Evolutionary conservation across 1,140 invertebrate species (phyloP).

Genomic region (Callitettix versicolor): DNA sequence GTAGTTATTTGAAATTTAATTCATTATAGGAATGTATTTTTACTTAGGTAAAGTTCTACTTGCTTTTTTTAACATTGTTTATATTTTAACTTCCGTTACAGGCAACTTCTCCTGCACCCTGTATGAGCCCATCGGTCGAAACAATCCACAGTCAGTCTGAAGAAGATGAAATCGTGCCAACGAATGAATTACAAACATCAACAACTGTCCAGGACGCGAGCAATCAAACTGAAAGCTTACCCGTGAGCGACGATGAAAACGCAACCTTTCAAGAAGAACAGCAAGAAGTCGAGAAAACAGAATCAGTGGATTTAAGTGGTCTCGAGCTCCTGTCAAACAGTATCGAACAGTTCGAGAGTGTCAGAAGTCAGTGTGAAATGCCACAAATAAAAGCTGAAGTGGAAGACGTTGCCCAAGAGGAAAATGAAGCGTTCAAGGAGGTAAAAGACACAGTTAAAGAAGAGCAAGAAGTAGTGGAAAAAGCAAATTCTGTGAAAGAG

Average conservation of each 20-base stretch:
- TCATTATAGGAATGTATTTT: too few species aligned
- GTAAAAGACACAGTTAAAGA: slow-evolving; percentile 6
- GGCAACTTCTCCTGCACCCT: slow-evolving; percentile 43
- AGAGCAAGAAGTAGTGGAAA: slow-evolving; percentile 4
- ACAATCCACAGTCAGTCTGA: slow-evolving; percentile 1
- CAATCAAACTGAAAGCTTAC: slow-evolving; percentile 15
- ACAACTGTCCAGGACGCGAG: slow-evolving; percentile 5
- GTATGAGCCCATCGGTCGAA: slow-evolving; percentile 40
- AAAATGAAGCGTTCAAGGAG: neutral
- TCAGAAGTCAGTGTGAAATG: slow-evolving; percentile 42
- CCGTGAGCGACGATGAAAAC: slow-evolving; percentile 1
- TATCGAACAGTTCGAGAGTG: slow-evolving; percentile 55
- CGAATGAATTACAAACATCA: neutral
- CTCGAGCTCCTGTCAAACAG: slow-evolving; percentile 65
- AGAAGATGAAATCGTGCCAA: neutral
- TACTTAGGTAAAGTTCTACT: too few species aligned
- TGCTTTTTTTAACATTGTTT: neutral
- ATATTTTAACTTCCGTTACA: slow-evolving; percentile 35
- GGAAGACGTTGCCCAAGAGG: neutral
- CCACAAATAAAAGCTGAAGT: slow-evolving; percentile 30
- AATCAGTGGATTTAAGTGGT: slow-evolving; percentile 52
- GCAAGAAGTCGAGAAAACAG: neutral
- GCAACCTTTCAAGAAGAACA: neutral
- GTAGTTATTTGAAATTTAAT: too few species aligned
- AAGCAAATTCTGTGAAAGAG: slow-evolving; percentile 5